Evolutionary conservation across 2,797 vertebrate species (phyloP).

Genomic region (Gallinago nigripennis): DNA sequence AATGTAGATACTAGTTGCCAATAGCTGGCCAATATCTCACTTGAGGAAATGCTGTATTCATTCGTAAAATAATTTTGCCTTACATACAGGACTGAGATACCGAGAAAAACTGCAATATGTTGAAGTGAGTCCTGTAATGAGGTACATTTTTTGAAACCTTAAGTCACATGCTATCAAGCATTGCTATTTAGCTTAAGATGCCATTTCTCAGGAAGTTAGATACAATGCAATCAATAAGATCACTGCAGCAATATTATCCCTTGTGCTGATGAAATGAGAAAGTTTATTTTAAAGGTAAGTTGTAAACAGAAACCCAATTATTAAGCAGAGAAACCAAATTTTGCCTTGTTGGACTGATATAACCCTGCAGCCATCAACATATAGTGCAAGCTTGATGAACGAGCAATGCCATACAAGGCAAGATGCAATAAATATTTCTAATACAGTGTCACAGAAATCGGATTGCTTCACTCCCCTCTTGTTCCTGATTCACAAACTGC

Average conservation of each 20-base stretch:
- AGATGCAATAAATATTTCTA: conserved; percentile 35
- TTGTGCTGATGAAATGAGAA: neutral
- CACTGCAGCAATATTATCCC: neutral
- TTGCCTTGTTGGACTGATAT: neutral
- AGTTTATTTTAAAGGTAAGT: neutral
- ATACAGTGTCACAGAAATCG: conserved; percentile 1
- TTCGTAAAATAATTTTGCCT: neutral
- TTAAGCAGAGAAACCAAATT: neutral
- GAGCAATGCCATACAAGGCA: neutral
- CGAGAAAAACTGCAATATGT: neutral
- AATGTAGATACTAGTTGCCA: neutral
- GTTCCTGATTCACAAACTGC: neutral
- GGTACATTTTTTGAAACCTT: neutral
- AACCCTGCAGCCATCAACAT: neutral
- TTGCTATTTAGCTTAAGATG: neutral
- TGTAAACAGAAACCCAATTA: conserved; percentile 23
- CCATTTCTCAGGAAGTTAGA: neutral
- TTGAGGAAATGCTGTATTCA: neutral
- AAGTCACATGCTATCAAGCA: neutral
- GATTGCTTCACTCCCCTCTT: neutral
- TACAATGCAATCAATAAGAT: neutral
- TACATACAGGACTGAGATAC: neutral
- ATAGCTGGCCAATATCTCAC: neutral
- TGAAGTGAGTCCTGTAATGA: neutral
- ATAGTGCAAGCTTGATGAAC: neutral